Evolutionary conservation across 2,113 vertebrate genomes (phyloP).

Genomic region (Sardina pilchardus): DNA sequence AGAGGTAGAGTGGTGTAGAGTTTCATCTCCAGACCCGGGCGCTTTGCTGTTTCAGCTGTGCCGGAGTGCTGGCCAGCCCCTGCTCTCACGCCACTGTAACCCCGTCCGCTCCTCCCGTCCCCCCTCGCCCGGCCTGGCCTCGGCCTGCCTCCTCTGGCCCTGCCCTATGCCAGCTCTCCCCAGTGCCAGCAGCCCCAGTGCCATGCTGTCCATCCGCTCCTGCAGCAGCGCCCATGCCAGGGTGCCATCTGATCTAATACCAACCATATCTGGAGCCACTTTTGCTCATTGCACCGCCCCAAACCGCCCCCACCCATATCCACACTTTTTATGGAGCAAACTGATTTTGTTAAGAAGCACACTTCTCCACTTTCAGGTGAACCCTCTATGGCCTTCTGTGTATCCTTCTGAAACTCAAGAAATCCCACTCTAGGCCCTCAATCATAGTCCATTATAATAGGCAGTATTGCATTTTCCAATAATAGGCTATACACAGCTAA

Average conservation of each 20-base stretch:
- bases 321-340: background rate
- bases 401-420: no score
- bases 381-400: background rate
- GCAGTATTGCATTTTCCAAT: no score
- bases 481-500: no score
- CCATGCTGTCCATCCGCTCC: slow-evolving; percentile 16
- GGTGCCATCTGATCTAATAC: background rate
- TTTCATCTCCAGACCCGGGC: slow-evolving; percentile 65
- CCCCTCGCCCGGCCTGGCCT: background rate
- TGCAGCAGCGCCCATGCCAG: slow-evolving; percentile 2
- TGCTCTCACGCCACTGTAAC: slow-evolving; percentile 69
- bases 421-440: no score
- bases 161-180: background rate
- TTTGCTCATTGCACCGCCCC: background rate
- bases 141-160: background rate
- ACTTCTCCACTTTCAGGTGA: background rate
- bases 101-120: slow-evolving; percentile 39
- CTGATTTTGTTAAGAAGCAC: background rate
- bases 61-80: slow-evolving; percentile 60
- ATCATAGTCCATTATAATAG: no score
- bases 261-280: background rate
- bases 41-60: slow-evolving; percentile 75
- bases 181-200: background rate
- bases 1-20: slow-evolving; percentile 54
- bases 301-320: background rate